Conservation (phyloP, 2,888 invertebrate genomes). For the Myathropa florea region DNA sequence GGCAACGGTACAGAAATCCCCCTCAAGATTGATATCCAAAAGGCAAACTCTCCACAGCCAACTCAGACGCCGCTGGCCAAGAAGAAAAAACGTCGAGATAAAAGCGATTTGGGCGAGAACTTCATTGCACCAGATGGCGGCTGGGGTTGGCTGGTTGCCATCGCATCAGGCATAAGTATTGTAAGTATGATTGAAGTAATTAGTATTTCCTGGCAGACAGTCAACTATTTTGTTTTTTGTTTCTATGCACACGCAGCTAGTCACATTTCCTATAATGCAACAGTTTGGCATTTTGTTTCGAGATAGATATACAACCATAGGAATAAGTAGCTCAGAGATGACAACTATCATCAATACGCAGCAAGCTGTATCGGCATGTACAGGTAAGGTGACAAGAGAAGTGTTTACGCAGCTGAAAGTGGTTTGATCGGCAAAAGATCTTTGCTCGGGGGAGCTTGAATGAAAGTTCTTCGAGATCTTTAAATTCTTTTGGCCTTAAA, state of each 20-base stretch:
- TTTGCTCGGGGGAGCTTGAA: too few species aligned
- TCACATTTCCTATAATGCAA: slow-evolving; percentile 85
- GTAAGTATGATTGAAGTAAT: slow-evolving; percentile 81
- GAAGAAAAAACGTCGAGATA: slow-evolving; percentile 78
- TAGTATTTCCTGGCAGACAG: neutral
- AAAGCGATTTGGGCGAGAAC: slow-evolving; percentile 81
- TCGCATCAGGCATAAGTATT: slow-evolving; percentile 87
- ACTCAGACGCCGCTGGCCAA: slow-evolving; percentile 50
- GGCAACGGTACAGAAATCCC: slow-evolving; percentile 35
- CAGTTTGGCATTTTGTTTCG: slow-evolving; percentile 88
- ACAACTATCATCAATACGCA: slow-evolving; percentile 88
- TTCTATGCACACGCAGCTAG: slow-evolving; percentile 82
- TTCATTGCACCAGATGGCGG: slow-evolving; percentile 89
- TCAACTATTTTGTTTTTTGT: neutral
- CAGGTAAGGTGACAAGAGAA: slow-evolving; percentile 82
- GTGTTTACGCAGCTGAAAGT: too few species aligned
- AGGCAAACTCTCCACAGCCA: slow-evolving; percentile 37
- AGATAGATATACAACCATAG: slow-evolving; percentile 83
- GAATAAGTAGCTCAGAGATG: slow-evolving; percentile 85
- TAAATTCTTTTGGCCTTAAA: too few species aligned
- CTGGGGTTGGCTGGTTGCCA: slow-evolving; percentile 87
- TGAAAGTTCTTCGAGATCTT: too few species aligned
- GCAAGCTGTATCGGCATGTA: slow-evolving; percentile 86
- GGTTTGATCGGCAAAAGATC: too few species aligned
- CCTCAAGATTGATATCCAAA: slow-evolving; percentile 56